Conservation (phyloP, 2,113 vertebrate species). For the Prunella fulvescens region DNA sequence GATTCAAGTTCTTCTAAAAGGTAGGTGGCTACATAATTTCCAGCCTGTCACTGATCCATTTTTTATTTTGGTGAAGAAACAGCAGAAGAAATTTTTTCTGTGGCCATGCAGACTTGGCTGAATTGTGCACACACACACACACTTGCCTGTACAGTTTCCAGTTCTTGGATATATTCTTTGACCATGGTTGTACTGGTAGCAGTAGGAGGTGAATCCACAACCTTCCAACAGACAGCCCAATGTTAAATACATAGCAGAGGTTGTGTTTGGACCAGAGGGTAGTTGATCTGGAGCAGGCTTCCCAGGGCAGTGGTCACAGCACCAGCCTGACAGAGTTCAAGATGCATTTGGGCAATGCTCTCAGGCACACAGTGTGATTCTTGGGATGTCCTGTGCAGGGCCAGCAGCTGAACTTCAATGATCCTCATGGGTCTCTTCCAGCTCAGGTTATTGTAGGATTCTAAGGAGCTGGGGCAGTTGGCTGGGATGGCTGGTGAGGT, state of each 20-base stretch:
- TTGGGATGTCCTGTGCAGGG: not conserved
- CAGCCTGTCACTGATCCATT: not conserved
- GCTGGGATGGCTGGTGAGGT: not conserved
- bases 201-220: not conserved
- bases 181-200: not conserved
- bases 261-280: not conserved
- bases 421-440: not conserved
- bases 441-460: not conserved
- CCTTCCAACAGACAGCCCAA: not conserved
- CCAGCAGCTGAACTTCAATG: not conserved
- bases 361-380: not conserved
- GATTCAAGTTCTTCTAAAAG: not conserved
- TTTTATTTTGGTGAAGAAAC: not conserved
- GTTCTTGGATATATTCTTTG: not conserved
- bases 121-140: accelerated
- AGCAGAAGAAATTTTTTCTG: not conserved
- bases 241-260: not conserved
- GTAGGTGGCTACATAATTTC: not conserved
- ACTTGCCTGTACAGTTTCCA: not conserved
- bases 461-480: not conserved
- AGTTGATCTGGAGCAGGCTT: accelerated
- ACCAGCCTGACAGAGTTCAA: not conserved
- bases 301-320: no score
- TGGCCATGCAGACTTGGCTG: not conserved
- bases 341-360: accelerated